phyloP scores from a whole-genome alignment of 2,888 invertebrate genomes.

The Cheilosia pagana region DNA sequence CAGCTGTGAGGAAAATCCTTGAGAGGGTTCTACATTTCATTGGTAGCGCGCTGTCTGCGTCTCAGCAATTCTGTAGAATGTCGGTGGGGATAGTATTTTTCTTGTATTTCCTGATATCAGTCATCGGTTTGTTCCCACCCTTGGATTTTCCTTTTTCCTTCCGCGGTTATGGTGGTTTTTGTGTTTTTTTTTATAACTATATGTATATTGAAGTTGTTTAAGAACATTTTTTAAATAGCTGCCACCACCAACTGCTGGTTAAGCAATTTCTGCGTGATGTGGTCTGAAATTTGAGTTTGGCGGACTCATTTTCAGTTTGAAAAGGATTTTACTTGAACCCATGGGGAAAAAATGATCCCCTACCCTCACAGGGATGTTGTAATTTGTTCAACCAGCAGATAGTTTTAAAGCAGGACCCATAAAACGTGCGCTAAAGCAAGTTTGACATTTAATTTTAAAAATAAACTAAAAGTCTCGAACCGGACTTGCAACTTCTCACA shows the following conservation, averaged over 20 bases:
- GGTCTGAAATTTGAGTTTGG: not conserved
- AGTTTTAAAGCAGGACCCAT: too few relatives aligned
- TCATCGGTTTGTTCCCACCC: constrained; percentile 17
- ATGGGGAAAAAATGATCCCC: too few relatives aligned
- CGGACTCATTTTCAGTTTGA: too few relatives aligned
- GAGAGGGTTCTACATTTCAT: constrained; percentile 52
- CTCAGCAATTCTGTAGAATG: constrained; percentile 20
- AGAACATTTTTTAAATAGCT: constrained; percentile 38
- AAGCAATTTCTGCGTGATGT: constrained; percentile 13
- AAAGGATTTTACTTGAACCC: too few relatives aligned
- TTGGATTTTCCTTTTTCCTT: constrained; percentile 24
- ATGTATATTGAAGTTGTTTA: constrained; percentile 47
- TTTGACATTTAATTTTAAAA: too few relatives aligned
- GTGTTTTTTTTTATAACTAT: constrained; percentile 37
- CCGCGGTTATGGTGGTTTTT: constrained; percentile 33
- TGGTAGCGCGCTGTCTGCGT: constrained; percentile 17
- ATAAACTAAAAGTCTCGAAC: too few relatives aligned
- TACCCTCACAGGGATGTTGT: too few relatives aligned
- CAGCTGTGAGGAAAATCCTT: not conserved
- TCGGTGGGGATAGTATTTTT: constrained; percentile 23
- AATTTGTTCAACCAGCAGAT: too few relatives aligned
- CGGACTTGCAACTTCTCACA: too few relatives aligned
- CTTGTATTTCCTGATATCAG: constrained; percentile 48
- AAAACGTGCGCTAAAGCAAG: too few relatives aligned
- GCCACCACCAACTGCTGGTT: constrained; percentile 19